Conservation (phyloP, 2,113 vertebrate species). For the Pipa parva region DNA sequence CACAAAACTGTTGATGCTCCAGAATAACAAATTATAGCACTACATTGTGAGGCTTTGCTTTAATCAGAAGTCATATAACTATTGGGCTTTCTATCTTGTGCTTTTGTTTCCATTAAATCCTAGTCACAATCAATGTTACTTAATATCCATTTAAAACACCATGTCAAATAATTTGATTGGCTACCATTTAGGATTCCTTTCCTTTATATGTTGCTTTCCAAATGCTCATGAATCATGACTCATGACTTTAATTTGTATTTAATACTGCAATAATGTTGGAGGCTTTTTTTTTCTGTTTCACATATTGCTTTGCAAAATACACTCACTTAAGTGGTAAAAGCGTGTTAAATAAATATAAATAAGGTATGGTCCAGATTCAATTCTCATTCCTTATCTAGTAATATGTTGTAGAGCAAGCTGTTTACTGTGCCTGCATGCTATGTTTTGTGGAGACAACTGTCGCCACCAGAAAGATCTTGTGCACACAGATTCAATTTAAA, state of each 20-base stretch:
- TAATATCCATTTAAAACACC: slow-evolving; percentile 39
- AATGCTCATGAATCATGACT: slow-evolving; percentile 12
- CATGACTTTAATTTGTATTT: not conserved
- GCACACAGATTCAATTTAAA: too few relatives aligned
- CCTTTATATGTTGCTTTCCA: not conserved
- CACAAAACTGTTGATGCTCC: not conserved
- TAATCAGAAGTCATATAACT: slow-evolving; percentile 40
- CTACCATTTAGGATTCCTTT: slow-evolving; percentile 19
- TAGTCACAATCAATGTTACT: slow-evolving; percentile 41
- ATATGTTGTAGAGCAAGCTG: too few relatives aligned
- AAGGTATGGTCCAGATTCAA: not conserved
- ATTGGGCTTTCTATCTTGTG: slow-evolving; percentile 33
- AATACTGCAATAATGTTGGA: not conserved
- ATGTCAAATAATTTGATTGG: slow-evolving; percentile 25
- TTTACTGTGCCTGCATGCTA: too few relatives aligned
- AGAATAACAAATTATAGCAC: slow-evolving; percentile 35
- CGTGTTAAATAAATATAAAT: not conserved
- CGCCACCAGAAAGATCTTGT: too few relatives aligned
- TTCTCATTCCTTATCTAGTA: not conserved
- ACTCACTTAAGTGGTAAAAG: not conserved
- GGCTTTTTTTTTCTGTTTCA: not conserved
- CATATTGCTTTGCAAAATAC: not conserved
- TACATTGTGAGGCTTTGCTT: slow-evolving; percentile 36
- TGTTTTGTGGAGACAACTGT: too few relatives aligned
- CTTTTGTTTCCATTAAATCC: slow-evolving; percentile 39